Evolutionary conservation across 2,797 vertebrate genomes (phyloP), one percentile per base, ranked within the genome.

Genomic region (Heliangelus exortis): DNA sequence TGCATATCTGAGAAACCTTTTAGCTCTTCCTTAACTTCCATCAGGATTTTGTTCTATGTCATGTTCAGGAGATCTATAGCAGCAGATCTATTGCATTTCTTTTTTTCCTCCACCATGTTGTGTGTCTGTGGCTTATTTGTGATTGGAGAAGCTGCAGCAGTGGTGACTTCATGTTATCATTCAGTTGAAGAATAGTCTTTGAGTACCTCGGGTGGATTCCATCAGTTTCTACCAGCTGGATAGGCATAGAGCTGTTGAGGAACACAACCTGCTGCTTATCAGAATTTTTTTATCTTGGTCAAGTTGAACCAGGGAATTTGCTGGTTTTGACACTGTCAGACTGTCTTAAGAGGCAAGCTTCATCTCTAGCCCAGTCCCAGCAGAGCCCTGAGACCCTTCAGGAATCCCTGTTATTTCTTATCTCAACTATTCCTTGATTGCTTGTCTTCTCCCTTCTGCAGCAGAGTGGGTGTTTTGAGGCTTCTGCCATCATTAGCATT

Each of bases 161-260:
- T 15, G 31, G n/a, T 68, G 48, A 69, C 31, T 77, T 73, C 12
- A 23, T 77, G 10, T 59, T 36, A 23, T 4, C 0, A 0, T 84
- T 89, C 34, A 61, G 76, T 47, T 85, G 41, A 76, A 47, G 36
- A 74, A 23, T 5, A 45, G 21, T 53, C 39, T 58, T 23, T 29
- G 28, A 59, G 47, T 53, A 57, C 21, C 31, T 80, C 11, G 45
- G 21, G 10, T 53, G 6, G 23, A 51, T 26, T 79, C 20, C 23
- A 19, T 82, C 3, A 5, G 8, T 79, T 90, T 86, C 28, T 58
- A 54, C 17, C 57, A 45, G 1, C 4, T 62, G 51, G 33, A 31
- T 22, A 61, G 34, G 22, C 14, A 16, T 5, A 45, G 43, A 81
- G 17, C 36, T 77, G 25, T 62, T n/a, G 33, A 57, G 74, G 48